These are phyloP conservation scores for Adelges cooleyi DNA, from an alignment of 1,140 invertebrate species.

Conservation along the genomic window DNA sequence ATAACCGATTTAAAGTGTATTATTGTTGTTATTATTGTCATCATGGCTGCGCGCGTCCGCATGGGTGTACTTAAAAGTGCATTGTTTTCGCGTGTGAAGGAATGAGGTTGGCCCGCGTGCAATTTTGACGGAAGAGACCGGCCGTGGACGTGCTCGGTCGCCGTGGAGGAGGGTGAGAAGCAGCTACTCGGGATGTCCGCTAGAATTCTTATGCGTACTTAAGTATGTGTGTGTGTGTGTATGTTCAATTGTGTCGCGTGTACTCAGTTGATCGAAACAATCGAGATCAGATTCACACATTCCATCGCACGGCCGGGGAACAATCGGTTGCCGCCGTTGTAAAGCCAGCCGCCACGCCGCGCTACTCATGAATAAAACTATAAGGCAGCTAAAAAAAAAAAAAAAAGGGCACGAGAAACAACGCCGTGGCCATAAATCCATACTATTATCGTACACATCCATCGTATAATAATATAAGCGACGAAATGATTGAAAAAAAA, in stretches of 20 bases:
- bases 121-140: neutral
- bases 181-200: too few relatives aligned
- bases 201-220: too few relatives aligned
- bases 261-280: neutral
- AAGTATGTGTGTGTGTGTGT: too few relatives aligned
- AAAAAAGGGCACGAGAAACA: neutral
- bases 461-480: too few relatives aligned
- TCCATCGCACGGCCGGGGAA: conserved; percentile 7
- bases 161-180: neutral
- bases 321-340: conserved; percentile 8
- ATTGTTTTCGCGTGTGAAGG: neutral
- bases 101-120: conserved; percentile 3
- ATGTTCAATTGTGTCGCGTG: conserved; percentile 12
- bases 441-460: too few relatives aligned
- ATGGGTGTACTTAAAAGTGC: too few relatives aligned
- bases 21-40: neutral
- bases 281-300: conserved; percentile 20
- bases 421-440: too few relatives aligned
- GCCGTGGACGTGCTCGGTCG: neutral
- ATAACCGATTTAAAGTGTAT: neutral
- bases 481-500: too few relatives aligned
- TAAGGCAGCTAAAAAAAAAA: neutral
- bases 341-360: conserved; percentile 3
- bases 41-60: neutral
- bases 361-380: conserved; percentile 7